Conservation (phyloP, 2,888 invertebrate genomes). For the Theodoxus fluviatilis region DNA sequence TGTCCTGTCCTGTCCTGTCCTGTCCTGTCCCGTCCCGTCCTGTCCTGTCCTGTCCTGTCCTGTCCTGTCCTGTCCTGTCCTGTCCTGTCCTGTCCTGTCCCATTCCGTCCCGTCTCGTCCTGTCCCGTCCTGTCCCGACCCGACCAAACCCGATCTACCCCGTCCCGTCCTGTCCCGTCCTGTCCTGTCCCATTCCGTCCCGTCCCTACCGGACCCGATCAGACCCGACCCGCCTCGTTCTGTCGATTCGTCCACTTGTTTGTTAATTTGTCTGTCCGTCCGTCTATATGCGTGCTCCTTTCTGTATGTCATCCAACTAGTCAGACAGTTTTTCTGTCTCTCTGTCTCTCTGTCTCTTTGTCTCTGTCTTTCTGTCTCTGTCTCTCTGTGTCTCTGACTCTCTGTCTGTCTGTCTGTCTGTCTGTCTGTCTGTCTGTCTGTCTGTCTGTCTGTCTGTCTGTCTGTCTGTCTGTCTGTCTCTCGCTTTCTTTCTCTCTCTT, state of each 20-base stretch:
- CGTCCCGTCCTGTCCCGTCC: too few relatives aligned
- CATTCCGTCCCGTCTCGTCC: too few relatives aligned
- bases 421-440: not conserved
- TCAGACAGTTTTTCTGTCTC: not conserved
- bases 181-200: too few relatives aligned
- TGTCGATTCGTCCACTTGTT: not conserved
- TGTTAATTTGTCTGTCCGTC: too few relatives aligned
- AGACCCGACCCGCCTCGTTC: not conserved
- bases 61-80: too few relatives aligned
- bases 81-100: too few relatives aligned
- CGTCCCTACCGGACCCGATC: too few relatives aligned
- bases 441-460: not conserved
- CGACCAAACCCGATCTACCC: too few relatives aligned
- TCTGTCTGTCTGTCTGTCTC: not conserved
- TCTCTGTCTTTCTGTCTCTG: not conserved
- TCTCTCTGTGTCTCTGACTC: not conserved
- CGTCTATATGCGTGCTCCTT: not conserved
- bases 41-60: too few relatives aligned
- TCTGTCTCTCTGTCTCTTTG: not conserved
- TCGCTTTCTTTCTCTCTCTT: too few relatives aligned
- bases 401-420: conserved; percentile 5
- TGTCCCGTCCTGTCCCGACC: too few relatives aligned
- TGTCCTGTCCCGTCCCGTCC: not conserved
- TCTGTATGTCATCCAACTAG: not conserved
- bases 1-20: not conserved